Base-by-base conservation (phyloP, 1,140 invertebrate species). In the Drosophila bocki region DNA sequence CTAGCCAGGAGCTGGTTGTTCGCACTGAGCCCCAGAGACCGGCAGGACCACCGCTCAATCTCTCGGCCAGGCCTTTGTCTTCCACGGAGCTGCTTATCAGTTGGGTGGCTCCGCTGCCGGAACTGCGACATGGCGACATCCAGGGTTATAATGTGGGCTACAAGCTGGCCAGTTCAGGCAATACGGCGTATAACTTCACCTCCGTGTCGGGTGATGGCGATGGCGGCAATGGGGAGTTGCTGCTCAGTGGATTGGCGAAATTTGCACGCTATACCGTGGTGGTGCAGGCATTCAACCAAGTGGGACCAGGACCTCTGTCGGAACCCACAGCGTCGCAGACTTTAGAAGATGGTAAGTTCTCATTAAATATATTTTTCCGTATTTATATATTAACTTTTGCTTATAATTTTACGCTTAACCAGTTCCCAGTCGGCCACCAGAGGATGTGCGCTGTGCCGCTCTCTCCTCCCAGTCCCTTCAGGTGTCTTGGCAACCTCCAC, bases 231-330 rank as follows among this genome's bases (percentile, higher is more conserved):
- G 95, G 95, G 0, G 96, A 96, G 88, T 82, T 96, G 19, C 91
- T 95, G 41, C 92, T 96, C 7, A 94, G 94, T 12, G 95, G 95
- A 17, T 93, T 98, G 35, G 93, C 95, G 51, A 97, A 97, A 75
- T 97, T 96, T 83, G 96, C 96, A 0, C 94, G 96, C 60, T 98
- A 98, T 82, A 95, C 95, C 3, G 94, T 98, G 13, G 95, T 97
- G 35, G 96, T 97, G 44, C 97, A 97, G 92, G 97, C 97, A 2
- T 98, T 96, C 91, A 98, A 98, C 93, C 95, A 96, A 85, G 95
- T 97, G 53, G 97, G 97, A 12, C 94, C 95, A 3, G 97, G 97
- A 32, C 97, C 97, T 4, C 93, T 96, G 0, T 96, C 96, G 1
- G 95, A 96, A 53, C 95, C 96, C 45, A 94, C 95, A 0, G 94